Evolutionary conservation across 53 echinoderm and acorn worm genomes (phyloP).

Genomic region (Antedon mediterranea): DNA sequence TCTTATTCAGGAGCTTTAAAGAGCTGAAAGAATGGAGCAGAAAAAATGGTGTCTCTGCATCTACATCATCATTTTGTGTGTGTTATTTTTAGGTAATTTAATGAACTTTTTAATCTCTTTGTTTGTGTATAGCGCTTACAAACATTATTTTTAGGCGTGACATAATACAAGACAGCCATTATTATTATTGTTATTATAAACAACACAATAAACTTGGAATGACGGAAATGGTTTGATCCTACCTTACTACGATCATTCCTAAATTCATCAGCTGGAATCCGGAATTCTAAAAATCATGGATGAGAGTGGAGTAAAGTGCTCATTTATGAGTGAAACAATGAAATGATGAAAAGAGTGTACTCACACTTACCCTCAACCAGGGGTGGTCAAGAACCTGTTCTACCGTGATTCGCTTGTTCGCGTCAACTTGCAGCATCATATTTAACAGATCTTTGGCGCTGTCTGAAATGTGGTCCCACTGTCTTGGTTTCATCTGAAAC

Average conservation of each 20-base stretch:
- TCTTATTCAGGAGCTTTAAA: too few relatives aligned
- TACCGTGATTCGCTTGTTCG: constrained; percentile 75
- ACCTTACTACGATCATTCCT: not conserved
- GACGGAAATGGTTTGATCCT: not conserved
- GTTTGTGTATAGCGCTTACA: too few relatives aligned
- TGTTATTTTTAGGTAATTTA: too few relatives aligned
- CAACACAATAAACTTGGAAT: not conserved
- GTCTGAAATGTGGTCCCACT: constrained; percentile 89
- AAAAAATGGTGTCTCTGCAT: too few relatives aligned
- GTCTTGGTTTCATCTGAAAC: constrained; percentile 82
- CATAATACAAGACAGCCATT: too few relatives aligned
- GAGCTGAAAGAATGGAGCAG: too few relatives aligned
- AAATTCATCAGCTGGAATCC: not conserved
- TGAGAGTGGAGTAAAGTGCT: not conserved
- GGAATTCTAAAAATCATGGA: not conserved
- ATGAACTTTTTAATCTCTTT: too few relatives aligned
- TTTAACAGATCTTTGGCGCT: constrained; percentile 83
- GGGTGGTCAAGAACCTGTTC: constrained; percentile 88
- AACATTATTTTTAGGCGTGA: too few relatives aligned
- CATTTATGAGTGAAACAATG: not conserved
- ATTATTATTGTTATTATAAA: too few relatives aligned
- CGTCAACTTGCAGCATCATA: constrained; percentile 82
- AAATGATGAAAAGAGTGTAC: not conserved
- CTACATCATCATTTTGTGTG: too few relatives aligned
- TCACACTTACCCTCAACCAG: constrained; percentile 78